Conservation (phyloP, 2,113 vertebrate species). For the Talpa occidentalis region DNA sequence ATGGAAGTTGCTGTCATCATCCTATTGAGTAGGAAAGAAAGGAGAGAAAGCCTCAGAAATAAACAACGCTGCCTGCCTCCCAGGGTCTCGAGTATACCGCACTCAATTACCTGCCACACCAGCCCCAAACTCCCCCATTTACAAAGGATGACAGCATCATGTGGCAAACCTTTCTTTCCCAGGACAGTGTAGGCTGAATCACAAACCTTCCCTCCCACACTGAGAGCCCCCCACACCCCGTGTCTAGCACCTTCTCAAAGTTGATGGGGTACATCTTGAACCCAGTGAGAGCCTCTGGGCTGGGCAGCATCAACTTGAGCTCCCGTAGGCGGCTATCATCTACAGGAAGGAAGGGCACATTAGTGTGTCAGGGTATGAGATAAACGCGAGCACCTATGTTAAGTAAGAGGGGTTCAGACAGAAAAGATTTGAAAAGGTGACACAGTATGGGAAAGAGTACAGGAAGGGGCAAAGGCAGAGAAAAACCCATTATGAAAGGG, state of each 20-base stretch:
- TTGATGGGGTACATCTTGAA: constrained; percentile 90
- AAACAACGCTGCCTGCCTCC: neutral
- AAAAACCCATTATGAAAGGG: neutral
- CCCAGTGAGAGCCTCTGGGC: constrained; percentile 80
- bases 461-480: too few species aligned
- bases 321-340: constrained; percentile 92
- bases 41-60: neutral
- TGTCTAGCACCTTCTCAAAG: constrained; percentile 91
- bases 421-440: neutral
- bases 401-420: neutral
- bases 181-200: neutral
- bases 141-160: neutral
- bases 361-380: neutral
- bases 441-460: too few species aligned
- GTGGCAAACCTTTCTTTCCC: neutral
- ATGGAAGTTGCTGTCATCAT: constrained; percentile 92
- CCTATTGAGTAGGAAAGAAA: constrained; percentile 80
- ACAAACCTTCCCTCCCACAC: too few species aligned
- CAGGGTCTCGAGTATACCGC: neutral
- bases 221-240: too few species aligned
- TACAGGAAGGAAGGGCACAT: constrained; percentile 40
- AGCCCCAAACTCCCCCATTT: neutral
- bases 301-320: constrained; percentile 88
- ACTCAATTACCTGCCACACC: neutral
- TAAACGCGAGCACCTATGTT: neutral